Base-by-base conservation (phyloP, 2,113 vertebrate genomes). In the Prolemur simus region DNA sequence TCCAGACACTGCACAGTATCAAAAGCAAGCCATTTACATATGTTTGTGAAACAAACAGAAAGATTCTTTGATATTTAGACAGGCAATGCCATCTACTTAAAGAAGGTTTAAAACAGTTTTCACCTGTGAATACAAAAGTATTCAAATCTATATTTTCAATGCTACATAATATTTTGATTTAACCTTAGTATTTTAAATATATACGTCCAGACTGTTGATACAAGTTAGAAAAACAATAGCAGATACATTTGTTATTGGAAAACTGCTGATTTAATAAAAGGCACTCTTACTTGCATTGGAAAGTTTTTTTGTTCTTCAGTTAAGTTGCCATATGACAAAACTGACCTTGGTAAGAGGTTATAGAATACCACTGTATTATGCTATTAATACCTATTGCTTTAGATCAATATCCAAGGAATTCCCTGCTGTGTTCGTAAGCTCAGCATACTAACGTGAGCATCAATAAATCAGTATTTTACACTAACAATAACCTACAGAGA, bases 381-480 rank as follows among this genome's bases (percentile, higher is more conserved):
- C 92, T 96, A 97, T 98, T 98, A 98, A 95, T 96, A 98, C 78
- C 86, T 93, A 97, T 93, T 97, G 93, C 96, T 98, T 97, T 96
- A 96, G 94, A 98, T 98, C 97, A 98, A 98, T 97, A 97, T 90
- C 85, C 95, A 94, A 97, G 78, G 98, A 97, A 98, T 97, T 97
- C 87, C 83, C 87, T 64, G 76, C 81, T 98, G 96, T 97, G 96
- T 96, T 98, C 98, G 97, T 82, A 98, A 98, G 93, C 83, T 45
- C 27, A 97, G 87, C 69, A 97, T 95, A 97, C 92, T 96, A 97
- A 97, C 82, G 92, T 34, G 93, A 77, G 74, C 81, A 81, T 84
- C 98, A 97, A 96, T 97, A 98, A 97, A 98, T 97, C 77, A 97
- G 94, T 98, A 95, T 96, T 98, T 98, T 97, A 97, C 82, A 97